phyloP scores from a whole-genome alignment of 1,140 invertebrate species.

The Globodera ellingtonae region DNA sequence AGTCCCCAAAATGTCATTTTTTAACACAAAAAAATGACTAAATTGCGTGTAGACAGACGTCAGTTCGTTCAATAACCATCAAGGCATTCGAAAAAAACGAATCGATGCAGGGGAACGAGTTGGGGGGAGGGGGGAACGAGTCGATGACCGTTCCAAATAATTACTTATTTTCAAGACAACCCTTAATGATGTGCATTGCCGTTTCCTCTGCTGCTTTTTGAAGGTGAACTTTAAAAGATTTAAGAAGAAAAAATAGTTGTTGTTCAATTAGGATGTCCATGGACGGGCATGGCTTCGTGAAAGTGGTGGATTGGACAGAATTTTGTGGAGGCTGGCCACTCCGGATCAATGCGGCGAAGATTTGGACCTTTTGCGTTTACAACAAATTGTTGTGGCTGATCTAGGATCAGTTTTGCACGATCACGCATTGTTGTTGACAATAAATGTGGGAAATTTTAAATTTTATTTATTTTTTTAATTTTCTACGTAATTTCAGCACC shows the following conservation, averaged over 20 bases:
- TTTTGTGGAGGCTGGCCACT: slow-evolving; percentile 22
- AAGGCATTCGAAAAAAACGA: too few relatives aligned
- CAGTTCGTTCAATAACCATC: too few relatives aligned
- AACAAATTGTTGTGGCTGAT: not conserved
- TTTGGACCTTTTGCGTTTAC: too few relatives aligned
- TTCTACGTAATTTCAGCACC: slow-evolving; percentile 31
- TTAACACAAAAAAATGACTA: too few relatives aligned
- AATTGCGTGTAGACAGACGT: too few relatives aligned
- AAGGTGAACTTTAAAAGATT: not conserved
- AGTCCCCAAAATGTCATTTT: too few relatives aligned
- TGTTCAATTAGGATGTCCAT: slow-evolving; percentile 35
- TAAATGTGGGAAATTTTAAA: slow-evolving; percentile 33
- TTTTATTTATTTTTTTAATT: not conserved
- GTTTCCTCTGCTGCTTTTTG: slow-evolving; percentile 41
- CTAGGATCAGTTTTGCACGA: not conserved
- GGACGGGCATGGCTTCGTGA: slow-evolving; percentile 27
- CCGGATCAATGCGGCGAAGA: too few relatives aligned
- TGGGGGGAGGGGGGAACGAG: too few relatives aligned
- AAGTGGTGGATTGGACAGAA: slow-evolving; percentile 18
- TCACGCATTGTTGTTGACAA: slow-evolving; percentile 33
- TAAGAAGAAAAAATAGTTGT: not conserved
- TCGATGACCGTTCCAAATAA: too few relatives aligned
- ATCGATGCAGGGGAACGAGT: too few relatives aligned
- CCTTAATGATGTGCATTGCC: not conserved
- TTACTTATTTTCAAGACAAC: too few relatives aligned